Base-by-base conservation (phyloP, 2,113 vertebrate species). In the Dissostichus mawsoni region DNA sequence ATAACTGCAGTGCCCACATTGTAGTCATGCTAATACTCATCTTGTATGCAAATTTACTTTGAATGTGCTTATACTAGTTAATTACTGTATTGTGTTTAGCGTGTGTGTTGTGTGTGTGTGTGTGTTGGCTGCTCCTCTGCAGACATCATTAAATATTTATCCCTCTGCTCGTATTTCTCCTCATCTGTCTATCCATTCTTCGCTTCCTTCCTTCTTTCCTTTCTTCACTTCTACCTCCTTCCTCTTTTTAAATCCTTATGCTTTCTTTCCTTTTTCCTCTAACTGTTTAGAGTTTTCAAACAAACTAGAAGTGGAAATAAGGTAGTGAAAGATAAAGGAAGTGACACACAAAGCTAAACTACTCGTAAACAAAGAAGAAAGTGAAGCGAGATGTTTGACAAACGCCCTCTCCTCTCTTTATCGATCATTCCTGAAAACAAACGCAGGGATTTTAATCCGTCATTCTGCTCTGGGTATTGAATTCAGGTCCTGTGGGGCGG, bases 91-190 rank as follows among this genome's bases (percentile, higher is more conserved):
- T 13, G 20, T 20, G 20, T 20, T 53, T 33, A 20, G 33, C 5
- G 62, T 67, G 70, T 12, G 65, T 23, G 33, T 52, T 64, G 56
- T 25, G 33, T 53, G 36, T 64, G 88, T 87, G 81, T 73, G 88
- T 90, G 92, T 87, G 75, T 83, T 84, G 80, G 87, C 90, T 92
- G 87, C 87, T 87, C 63, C 81, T 87, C 88, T 92, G 89, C 92
- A 95, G 93, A 94, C 94, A n/a, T 7, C 92, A 95, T 95, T 94
- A 95, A 95, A 95, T 94, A 95, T 96, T 94, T 81, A 95, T 88
- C 76, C 82, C 80, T 4, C 84, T 80, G 83, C 85, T 94, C 82
- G 3, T 69, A 67, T 93, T 92, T 91, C 90, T 91, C 85, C 84
- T 92, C 86, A 77, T 90, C 84, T 67, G 50, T 87, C 80, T 56